Percentiles rank a stretch among this genome's conserved stretches.
Evolutionary conservation across 2,797 vertebrate genomes (phyloP).

Genomic region (Poecile montanus): DNA sequence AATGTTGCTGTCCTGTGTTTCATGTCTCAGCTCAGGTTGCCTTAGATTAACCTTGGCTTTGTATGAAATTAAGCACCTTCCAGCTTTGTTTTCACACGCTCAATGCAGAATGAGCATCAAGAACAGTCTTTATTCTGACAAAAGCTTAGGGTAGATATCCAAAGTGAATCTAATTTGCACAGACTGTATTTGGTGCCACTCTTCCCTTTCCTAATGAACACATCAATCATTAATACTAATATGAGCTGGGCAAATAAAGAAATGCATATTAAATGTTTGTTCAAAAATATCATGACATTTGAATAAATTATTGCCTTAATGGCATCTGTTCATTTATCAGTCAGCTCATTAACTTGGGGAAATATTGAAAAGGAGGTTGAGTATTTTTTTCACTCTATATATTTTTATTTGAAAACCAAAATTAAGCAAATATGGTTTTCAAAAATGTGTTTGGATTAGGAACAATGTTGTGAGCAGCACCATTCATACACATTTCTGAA

Average conservation of each 20-base stretch:
- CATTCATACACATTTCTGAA: background rate
- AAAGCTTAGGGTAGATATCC: constrained; percentile 15
- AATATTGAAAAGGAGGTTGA: constrained; percentile 55
- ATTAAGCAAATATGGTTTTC: constrained; percentile 50
- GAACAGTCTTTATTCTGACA: constrained; percentile 17
- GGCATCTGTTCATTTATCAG: constrained; percentile 66
- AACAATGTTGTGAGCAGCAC: background rate
- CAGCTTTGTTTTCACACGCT: background rate
- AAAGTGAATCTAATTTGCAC: constrained; percentile 47
- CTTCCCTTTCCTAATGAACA: constrained; percentile 43
- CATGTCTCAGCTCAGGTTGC: background rate
- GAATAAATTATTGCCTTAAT: constrained; percentile 64
- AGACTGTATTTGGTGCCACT: constrained; percentile 52
- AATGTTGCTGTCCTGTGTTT: background rate
- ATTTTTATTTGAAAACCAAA: constrained; percentile 47
- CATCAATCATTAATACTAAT: constrained; percentile 64
- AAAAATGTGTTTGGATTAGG: constrained; percentile 31
- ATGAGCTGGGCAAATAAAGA: constrained; percentile 47
- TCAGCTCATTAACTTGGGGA: constrained; percentile 53
- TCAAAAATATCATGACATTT: constrained; percentile 65
- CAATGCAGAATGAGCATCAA: background rate
- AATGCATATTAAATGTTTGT: constrained; percentile 60
- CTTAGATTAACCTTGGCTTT: background rate
- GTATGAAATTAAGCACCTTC: constrained; percentile 1
- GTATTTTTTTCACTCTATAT: constrained; percentile 44